A percentile compares a stretch with the other conserved stretches of the same genome.
phyloP scores from a whole-genome alignment of 2,888 invertebrate species.

The Eucera pruinosa region DNA sequence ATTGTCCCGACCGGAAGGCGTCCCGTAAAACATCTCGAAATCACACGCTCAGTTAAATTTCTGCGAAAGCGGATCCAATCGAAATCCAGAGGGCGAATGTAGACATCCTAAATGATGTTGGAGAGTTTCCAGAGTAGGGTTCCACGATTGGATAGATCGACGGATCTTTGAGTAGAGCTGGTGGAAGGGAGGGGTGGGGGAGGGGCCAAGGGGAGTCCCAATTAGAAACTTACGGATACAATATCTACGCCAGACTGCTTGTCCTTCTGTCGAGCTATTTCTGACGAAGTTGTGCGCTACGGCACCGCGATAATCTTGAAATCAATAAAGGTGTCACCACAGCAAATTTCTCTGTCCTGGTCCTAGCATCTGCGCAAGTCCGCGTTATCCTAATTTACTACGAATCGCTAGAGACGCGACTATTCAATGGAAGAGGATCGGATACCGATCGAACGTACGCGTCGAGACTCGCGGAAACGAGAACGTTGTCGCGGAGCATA shows the following conservation, averaged over 20 bases:
- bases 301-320: conserved; percentile 80
- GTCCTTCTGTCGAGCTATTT: neutral
- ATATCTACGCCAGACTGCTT: conserved; percentile 52
- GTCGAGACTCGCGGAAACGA: conserved; percentile 11
- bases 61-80: conserved; percentile 43
- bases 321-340: conserved; percentile 81
- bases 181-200: conserved; percentile 13
- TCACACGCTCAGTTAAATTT: conserved; percentile 49
- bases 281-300: conserved; percentile 41
- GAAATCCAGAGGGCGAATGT: conserved; percentile 43
- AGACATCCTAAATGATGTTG: conserved; percentile 55
- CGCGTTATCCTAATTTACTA: conserved; percentile 70
- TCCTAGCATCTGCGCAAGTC: conserved; percentile 66
- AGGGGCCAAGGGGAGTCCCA: conserved; percentile 31
- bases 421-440: neutral
- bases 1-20: neutral
- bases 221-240: conserved; percentile 62
- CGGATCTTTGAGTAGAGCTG: conserved; percentile 30
- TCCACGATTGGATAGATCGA: conserved; percentile 57
- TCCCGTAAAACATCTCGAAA: conserved; percentile 29
- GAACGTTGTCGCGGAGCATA: neutral
- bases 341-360: conserved; percentile 69
- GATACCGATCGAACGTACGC: neutral
- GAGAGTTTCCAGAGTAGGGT: conserved; percentile 52
- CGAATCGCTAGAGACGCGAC: conserved; percentile 26